These are phyloP conservation scores for Enteromius treurensis DNA, from an alignment of 2,797 vertebrate genomes.

Conservation along the genomic window DNA sequence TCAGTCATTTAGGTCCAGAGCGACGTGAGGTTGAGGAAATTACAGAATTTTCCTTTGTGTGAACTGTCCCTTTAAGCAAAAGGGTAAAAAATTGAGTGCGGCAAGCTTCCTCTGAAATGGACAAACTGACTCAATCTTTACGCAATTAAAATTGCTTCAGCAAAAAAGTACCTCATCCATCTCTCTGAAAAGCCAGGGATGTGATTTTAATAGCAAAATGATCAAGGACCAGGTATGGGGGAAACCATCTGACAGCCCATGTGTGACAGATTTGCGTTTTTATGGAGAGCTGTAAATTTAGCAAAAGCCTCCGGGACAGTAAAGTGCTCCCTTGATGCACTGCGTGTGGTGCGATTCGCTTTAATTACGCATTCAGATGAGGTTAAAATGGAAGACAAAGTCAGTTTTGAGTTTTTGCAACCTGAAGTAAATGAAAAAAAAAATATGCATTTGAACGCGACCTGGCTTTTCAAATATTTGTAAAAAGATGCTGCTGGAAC, in stretches of 20 bases:
- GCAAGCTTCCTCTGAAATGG: conserved; percentile 14
- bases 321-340: conserved; percentile 72
- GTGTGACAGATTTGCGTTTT: conserved; percentile 74
- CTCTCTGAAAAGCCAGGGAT: conserved; percentile 60
- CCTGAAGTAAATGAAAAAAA: background rate
- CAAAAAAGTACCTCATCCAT: conserved; percentile 59
- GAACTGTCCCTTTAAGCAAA: conserved; percentile 6
- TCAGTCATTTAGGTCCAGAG: background rate
- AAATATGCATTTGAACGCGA: background rate
- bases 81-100: background rate
- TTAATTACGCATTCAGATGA: conserved; percentile 76
- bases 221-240: conserved; percentile 70
- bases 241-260: conserved; percentile 66
- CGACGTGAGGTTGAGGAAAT: background rate
- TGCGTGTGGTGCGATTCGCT: conserved; percentile 68
- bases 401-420: conserved; percentile 47
- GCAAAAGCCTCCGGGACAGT: conserved; percentile 70
- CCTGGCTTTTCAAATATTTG: conserved; percentile 1
- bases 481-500: background rate
- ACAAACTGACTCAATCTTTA: background rate
- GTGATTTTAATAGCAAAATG: conserved; percentile 65
- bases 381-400: conserved; percentile 68
- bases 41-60: background rate
- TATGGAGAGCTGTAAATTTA: conserved; percentile 75
- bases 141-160: conserved; percentile 51